Evolutionary conservation across 2,888 invertebrate genomes (phyloP), one percentile per base, ranked within the genome.

Genomic region (Oscheius sp.): DNA sequence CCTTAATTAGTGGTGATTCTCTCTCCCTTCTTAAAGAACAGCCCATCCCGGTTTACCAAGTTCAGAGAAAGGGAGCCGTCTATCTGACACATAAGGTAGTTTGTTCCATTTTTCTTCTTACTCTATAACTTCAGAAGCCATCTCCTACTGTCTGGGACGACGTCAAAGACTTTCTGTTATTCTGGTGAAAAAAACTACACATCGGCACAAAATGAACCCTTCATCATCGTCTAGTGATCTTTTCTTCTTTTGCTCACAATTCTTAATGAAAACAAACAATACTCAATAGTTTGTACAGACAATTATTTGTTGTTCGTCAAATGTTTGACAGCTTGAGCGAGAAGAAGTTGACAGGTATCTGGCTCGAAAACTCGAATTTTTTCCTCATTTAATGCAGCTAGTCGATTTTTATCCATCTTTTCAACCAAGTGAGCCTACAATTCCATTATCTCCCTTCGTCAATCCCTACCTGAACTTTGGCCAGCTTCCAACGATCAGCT

Each of bases 41-140:
- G 20, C 68, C 71, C n/a, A 77, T 72, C 20, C 71, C 68, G 6
- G 50, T 77, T n/a, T 73, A 67, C 51, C 67, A 45, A n/a, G 72
- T 72, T 1, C 50, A 56, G 26, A 32, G 65, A 20, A 63, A 74
- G 9, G 72, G 73, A 32, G 44, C 26, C 24, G 68, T 65, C 20
- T 51, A 71, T 54, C 61, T 77, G 33, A 74, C 71, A 44, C 71
- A 74, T 41, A 74, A 76, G 66, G 45, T 45, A 20, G 17, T 9
- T 1, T 20, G 17, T 32, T 24, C 47, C 14, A 36, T 36, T 36
- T 36, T 36, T 36, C 8, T 36, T 36, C 36, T 36, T 9, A 50
- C n/a, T 26, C 26, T 8, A 20, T 9, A 50, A 24, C n/a, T n/a
- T n/a, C 44, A 59, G 49, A 63, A 30, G 32, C 63, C 49, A n/a